Conservation (phyloP, 2,113 vertebrate genomes). For the Crypturellus undulatus region DNA sequence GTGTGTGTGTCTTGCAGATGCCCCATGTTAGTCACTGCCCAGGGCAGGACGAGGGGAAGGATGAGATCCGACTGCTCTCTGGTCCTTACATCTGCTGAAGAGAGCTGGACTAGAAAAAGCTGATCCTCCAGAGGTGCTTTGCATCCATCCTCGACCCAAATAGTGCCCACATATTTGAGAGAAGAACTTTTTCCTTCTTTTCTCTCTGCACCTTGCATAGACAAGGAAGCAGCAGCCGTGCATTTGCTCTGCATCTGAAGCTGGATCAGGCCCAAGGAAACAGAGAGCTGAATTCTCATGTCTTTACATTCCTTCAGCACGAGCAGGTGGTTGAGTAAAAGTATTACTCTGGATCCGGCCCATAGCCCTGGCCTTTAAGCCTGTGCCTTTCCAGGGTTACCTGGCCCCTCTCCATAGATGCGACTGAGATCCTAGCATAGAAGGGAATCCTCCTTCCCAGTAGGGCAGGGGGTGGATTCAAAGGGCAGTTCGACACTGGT, state of each 20-base stretch:
- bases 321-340: neutral
- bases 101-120: neutral
- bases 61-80: neutral
- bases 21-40: neutral
- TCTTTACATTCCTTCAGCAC: neutral
- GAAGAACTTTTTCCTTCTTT: neutral
- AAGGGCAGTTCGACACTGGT: neutral
- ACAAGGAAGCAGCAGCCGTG: neutral
- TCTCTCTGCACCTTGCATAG: neutral
- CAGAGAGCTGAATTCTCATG: neutral
- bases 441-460: neutral
- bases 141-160: neutral
- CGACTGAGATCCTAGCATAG: neutral
- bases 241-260: neutral
- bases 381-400: neutral
- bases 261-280: neutral
- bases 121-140: neutral
- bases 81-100: neutral
- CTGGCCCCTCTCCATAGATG: neutral
- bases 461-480: neutral
- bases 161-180: neutral
- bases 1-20: neutral
- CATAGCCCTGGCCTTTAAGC: slow-evolving; percentile 12
- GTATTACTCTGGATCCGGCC: neutral
- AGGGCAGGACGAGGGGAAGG: neutral